These are phyloP conservation scores for Dufourea novaeangliae DNA, from an alignment of 1,140 invertebrate species.

Conservation along the genomic window DNA sequence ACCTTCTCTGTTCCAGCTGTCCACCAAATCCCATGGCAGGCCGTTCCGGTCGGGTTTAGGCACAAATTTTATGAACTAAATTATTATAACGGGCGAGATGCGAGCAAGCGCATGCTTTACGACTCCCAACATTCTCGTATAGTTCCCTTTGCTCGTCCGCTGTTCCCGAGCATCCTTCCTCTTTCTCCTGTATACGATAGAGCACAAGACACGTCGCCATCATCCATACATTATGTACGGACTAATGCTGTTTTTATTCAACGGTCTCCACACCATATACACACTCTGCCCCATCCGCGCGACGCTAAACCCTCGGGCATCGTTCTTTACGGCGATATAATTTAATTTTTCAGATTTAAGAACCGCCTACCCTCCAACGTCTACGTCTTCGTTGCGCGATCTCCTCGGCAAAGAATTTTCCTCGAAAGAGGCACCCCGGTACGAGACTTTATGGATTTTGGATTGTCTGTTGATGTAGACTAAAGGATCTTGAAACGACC, in stretches of 20 bases:
- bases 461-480: constrained; percentile 35
- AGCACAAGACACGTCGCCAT: constrained; percentile 65
- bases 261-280: constrained; percentile 59
- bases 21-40: constrained; percentile 37
- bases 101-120: constrained; percentile 66
- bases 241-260: constrained; percentile 81
- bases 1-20: constrained; percentile 29
- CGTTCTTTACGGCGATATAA: constrained; percentile 79
- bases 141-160: constrained; percentile 63
- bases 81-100: constrained; percentile 72
- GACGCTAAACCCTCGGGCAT: constrained; percentile 72
- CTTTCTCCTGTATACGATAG: constrained; percentile 39
- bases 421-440: constrained; percentile 28
- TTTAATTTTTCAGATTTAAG: constrained; percentile 81
- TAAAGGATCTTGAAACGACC: not conserved
- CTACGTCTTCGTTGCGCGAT: constrained; percentile 57
- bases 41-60: constrained; percentile 34
- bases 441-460: constrained; percentile 57
- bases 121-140: constrained; percentile 73
- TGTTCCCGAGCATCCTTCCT: constrained; percentile 35
- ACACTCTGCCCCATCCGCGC: constrained; percentile 61
- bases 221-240: constrained; percentile 78
- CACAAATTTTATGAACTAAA: constrained; percentile 73
- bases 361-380: constrained; percentile 67
- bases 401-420: constrained; percentile 52